Percentiles rank a stretch among this genome's conserved stretches.
Conservation (phyloP, 2,888 invertebrate species). For the Dryococelus australis region DNA sequence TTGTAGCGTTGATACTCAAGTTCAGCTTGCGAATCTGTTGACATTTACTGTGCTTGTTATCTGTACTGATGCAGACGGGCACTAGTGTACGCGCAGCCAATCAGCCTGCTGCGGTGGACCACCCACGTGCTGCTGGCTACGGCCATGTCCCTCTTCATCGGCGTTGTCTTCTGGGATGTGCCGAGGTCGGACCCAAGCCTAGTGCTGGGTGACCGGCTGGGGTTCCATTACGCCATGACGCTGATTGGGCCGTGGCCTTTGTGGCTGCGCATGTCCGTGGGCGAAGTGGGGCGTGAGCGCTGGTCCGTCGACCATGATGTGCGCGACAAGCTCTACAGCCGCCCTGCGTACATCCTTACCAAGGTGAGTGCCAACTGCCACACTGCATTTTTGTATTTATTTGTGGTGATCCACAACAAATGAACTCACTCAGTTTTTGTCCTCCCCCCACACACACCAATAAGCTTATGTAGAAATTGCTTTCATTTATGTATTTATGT, state of each 20-base stretch:
- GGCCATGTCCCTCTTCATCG: conserved; percentile 81
- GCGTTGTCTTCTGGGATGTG: conserved; percentile 90
- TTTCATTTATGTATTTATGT: too few relatives aligned
- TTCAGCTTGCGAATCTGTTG: too few relatives aligned
- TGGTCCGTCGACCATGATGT: conserved; percentile 79
- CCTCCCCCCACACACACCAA: too few relatives aligned
- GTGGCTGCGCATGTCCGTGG: conserved; percentile 68
- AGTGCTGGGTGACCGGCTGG: conserved; percentile 56
- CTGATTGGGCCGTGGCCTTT: conserved; percentile 82
- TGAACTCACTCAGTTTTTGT: too few relatives aligned
- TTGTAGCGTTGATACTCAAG: too few relatives aligned
- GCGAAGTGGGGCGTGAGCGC: conserved; percentile 60
- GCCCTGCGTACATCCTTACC: conserved; percentile 78
- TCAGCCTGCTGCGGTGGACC: conserved; percentile 80
- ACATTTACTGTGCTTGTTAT: background rate
- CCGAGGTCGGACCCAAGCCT: conserved; percentile 76
- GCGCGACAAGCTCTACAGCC: conserved; percentile 79
- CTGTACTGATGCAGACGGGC: conserved; percentile 54
- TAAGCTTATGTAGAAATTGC: too few relatives aligned
- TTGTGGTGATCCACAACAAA: too few relatives aligned
- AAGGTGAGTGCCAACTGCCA: conserved; percentile 67
- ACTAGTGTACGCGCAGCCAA: conserved; percentile 82
- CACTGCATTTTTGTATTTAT: background rate
- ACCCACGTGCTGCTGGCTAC: conserved; percentile 81
- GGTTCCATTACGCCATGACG: conserved; percentile 87